Evolutionary conservation across 2,888 invertebrate species (phyloP), one percentile per base, ranked within the genome.

Genomic region (Tipula vernalis): DNA sequence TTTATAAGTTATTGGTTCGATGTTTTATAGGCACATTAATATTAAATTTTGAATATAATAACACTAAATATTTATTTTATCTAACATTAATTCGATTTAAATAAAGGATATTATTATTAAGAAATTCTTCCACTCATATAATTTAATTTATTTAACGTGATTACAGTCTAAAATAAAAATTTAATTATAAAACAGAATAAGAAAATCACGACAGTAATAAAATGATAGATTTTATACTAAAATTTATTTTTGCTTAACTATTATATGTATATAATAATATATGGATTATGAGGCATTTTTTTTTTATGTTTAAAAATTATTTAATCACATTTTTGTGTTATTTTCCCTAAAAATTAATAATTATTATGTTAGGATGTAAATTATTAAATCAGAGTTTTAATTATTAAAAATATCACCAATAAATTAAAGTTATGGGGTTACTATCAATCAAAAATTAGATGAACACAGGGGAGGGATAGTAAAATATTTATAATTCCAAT

Each of bases 11-110:
- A 71, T 71, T n/a, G 71, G 28, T 71, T 71, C 71, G 71, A 71
- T 71, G 71, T 71, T 71, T 71, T 71, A 71, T 71, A 71, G 71
- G 71, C 71, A 71, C 71, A 71, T 71, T 71, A 71, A 71, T 71
- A 71, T 71, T 71, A 71, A 71, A 71, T 71, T 71, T 71, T 71
- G 71, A 71, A 71, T 71, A 71, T 71, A 71, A 71, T 71, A 71
- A 71, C 71, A 71, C 71, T 71, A 71, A 71, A 71, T 71, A 71
- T 71, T 71, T 71, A 18, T 71, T 71, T 71, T 71, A 71, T 71
- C 71, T 71, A 71, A 71, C 71, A 71, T 28, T 71, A 71, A 71
- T 71, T 71, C 71, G 71, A 71, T 28, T 71, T 71, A 71, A 28
- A 28, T 28, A 28, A 28, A 28, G 28, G 28, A 71, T 71, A 71